Base-by-base conservation (phyloP, 1,140 invertebrate genomes). In the Drosophila takahashii region DNA sequence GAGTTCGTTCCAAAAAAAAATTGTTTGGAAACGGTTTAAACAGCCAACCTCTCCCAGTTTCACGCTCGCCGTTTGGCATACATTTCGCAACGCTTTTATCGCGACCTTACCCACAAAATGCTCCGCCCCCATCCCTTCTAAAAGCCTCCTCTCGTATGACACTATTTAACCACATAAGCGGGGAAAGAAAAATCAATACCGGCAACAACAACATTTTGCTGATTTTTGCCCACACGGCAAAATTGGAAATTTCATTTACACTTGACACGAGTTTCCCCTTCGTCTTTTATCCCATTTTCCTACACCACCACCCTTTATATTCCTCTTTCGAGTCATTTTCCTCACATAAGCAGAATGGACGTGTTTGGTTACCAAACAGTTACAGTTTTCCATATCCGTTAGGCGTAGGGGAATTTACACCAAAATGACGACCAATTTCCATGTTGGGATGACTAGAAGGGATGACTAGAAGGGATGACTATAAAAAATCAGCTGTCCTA, bases 241-340 rank as follows among this genome's bases (percentile, higher is more conserved):
- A 87, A 79, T 79, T 87, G 79, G 53, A 86, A 86, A 73, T 79
- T 86, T 71, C 79, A 83, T 86, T 87, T 86, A 79, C 83, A 86
- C 83, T 86, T 89, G 83, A 83, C 83, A 83, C 47, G 62, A 54
- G 66, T 34, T 64, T 27, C 18, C 34, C 45, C 34, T 36, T 52
- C 16, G 48, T 45, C 39, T 13, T 10, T 3, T 13, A 34, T 26
- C 41, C 5, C 29, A 37, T 16, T 44, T 41, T 22, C 42, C 59
- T 4, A 22, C 1, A 27, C 11, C 44, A 18, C 11, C 32, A 13
- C 37, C 27, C 29, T 32, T 13, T 8, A 16, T 60, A 18, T 59
- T 39, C 34, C 66, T n/a, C 34, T 70, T 70, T 70, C 53, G 27
- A 41, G 59, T 56, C 65, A 65, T 58, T 76, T 71, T 75, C 37